Conservation (phyloP, 2,888 invertebrate genomes). For the Philhelius pedissequus region DNA sequence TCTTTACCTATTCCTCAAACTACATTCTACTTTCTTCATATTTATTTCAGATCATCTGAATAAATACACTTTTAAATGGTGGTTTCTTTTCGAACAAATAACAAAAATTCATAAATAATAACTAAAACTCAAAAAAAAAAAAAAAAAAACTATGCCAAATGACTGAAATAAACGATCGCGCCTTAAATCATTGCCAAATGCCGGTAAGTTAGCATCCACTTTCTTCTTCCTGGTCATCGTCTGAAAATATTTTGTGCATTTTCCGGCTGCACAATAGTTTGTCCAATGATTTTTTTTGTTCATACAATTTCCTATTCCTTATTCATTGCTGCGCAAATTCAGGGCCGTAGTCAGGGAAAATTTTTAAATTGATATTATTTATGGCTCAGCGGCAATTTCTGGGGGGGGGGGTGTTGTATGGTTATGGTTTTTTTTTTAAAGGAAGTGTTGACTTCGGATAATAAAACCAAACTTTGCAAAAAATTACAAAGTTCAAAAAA, state of each 20-base stretch:
- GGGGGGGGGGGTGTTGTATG: no score
- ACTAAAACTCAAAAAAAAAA: neutral
- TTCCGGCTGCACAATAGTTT: constrained; percentile 10
- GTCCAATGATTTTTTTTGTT: neutral
- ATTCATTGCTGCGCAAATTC: neutral
- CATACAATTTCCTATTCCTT: constrained; percentile 4
- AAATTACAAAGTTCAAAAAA: no score
- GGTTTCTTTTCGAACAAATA: neutral
- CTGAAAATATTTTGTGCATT: constrained; percentile 38
- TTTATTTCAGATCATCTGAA: neutral
- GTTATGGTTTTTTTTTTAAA: no score
- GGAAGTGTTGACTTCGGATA: no score
- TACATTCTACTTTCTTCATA: neutral
- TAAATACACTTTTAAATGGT: neutral
- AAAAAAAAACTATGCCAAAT: constrained; percentile 15
- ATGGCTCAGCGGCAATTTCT: no score
- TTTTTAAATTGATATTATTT: no score
- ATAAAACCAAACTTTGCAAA: no score
- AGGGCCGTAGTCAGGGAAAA: neutral
- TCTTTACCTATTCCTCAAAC: neutral
- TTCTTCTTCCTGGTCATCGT: constrained; percentile 59
- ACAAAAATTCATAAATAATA: neutral
- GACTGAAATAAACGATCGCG: constrained; percentile 35
- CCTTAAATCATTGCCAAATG: constrained; percentile 16
- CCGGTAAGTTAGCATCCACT: constrained; percentile 11